Percentiles rank a stretch among this genome's conserved stretches.
Evolutionary conservation across 2,888 invertebrate species (phyloP).

Genomic region (Parasteatoda lunata): DNA sequence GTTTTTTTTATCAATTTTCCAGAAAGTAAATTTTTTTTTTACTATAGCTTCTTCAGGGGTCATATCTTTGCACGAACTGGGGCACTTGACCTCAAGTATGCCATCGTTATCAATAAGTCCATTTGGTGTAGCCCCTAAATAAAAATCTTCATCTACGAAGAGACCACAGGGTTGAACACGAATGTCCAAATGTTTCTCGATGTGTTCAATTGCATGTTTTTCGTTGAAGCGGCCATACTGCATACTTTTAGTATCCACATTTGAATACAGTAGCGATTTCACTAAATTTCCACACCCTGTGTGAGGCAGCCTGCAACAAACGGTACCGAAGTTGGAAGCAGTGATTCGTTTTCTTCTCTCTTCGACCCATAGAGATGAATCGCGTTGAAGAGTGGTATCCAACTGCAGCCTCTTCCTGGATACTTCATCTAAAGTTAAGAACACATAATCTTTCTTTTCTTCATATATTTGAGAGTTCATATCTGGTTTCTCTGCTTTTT

Average conservation of each 20-base stretch:
- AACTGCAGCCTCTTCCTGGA: too few relatives aligned
- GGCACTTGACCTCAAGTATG: not conserved
- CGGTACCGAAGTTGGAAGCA: constrained; percentile 4
- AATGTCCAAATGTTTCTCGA: not conserved
- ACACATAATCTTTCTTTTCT: too few relatives aligned
- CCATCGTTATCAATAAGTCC: not conserved
- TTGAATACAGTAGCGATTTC: not conserved
- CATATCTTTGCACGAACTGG: not conserved
- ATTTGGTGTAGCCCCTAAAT: not conserved
- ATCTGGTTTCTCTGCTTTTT: not conserved
- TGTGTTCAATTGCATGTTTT: not conserved
- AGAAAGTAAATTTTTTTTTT: constrained; percentile 9
- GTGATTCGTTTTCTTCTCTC: constrained; percentile 3
- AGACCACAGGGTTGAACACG: not conserved
- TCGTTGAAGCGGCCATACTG: not conserved
- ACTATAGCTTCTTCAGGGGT: not conserved
- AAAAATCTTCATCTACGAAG: not conserved
- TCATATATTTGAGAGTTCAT: not conserved
- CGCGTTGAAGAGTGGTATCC: not conserved
- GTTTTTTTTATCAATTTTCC: not conserved
- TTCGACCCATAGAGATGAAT: not conserved
- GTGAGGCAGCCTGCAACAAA: constrained; percentile 5
- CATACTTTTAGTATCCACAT: not conserved
- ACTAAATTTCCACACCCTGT: constrained; percentile 1
- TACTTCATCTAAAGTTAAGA: too few relatives aligned